phyloP scores from a whole-genome alignment of 2,888 invertebrate genomes.

The Cotesia congregata region DNA sequence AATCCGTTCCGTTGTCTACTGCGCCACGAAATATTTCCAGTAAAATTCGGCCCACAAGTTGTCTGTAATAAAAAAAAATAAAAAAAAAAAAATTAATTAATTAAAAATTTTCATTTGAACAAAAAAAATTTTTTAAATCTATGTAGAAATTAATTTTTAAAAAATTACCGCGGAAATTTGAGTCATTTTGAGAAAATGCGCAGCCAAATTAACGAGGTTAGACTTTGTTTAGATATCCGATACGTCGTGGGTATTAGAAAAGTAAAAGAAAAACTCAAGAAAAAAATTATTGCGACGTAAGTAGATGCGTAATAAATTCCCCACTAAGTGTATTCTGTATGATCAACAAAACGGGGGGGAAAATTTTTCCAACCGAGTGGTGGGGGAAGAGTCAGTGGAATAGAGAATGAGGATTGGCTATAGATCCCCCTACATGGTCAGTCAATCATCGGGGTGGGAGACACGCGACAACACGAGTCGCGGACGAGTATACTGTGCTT shows the following conservation, averaged over 20 bases:
- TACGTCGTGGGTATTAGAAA: background rate
- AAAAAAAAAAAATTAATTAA: slow-evolving; percentile 26
- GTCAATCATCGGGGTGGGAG: slow-evolving; percentile 51
- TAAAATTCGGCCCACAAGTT: slow-evolving; percentile 74
- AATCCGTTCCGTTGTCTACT: slow-evolving; percentile 54
- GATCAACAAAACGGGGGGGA: slow-evolving; percentile 42
- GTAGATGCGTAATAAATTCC: slow-evolving; percentile 40
- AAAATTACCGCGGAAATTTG: slow-evolving; percentile 12
- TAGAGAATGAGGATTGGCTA: slow-evolving; percentile 36
- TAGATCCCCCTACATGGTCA: slow-evolving; percentile 29
- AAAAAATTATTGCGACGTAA: slow-evolving; percentile 37
- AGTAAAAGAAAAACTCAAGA: slow-evolving; percentile 1
- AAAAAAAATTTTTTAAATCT: slow-evolving; percentile 4
- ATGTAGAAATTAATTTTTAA: background rate
- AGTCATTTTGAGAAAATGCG: too few relatives aligned
- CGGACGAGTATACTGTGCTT: slow-evolving; percentile 57
- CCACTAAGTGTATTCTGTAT: slow-evolving; percentile 17
- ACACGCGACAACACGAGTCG: slow-evolving; percentile 60
- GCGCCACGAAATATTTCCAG: slow-evolving; percentile 74
- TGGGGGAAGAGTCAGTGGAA: slow-evolving; percentile 41
- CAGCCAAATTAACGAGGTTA: too few relatives aligned
- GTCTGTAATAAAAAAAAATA: slow-evolving; percentile 70
- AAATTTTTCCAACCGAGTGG: background rate
- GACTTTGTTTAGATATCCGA: too few relatives aligned
- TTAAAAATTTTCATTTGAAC: slow-evolving; percentile 8